Evolutionary conservation across 2,888 invertebrate genomes (phyloP).

Genomic region (Mythimna ferrago): DNA sequence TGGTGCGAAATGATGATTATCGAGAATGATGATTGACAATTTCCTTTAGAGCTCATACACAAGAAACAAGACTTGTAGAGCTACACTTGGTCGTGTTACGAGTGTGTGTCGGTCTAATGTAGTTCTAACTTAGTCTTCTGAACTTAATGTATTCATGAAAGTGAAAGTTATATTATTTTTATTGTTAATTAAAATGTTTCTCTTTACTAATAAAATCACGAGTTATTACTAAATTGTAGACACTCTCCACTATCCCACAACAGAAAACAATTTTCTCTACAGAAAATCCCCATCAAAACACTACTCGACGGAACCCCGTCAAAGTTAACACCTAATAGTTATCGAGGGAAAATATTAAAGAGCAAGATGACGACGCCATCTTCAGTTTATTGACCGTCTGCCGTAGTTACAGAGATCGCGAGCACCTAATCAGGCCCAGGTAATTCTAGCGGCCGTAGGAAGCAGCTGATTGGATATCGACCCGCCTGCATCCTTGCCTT

Average conservation of each 20-base stretch:
- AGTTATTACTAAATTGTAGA: neutral
- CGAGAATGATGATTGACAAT: too few species aligned
- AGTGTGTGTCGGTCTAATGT: too few species aligned
- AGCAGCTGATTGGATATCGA: slow-evolving; percentile 87
- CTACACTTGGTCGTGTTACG: too few species aligned
- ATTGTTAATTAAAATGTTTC: too few species aligned
- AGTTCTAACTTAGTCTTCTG: too few species aligned
- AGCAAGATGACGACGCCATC: slow-evolving; percentile 39
- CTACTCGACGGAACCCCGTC: slow-evolving; percentile 22
- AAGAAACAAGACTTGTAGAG: too few species aligned
- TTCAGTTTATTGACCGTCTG: slow-evolving; percentile 72
- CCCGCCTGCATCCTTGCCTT: slow-evolving; percentile 71
- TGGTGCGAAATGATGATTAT: too few species aligned
- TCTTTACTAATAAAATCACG: neutral
- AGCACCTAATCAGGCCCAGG: slow-evolving; percentile 84
- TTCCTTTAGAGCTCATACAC: too few species aligned
- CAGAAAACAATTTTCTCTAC: slow-evolving; percentile 17
- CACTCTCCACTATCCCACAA: neutral
- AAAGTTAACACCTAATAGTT: slow-evolving; percentile 55
- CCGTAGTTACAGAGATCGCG: slow-evolving; percentile 74
- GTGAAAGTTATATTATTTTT: neutral
- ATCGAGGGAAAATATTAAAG: slow-evolving; percentile 54
- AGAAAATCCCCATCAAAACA: slow-evolving; percentile 44
- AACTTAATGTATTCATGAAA: neutral
- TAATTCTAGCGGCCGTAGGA: slow-evolving; percentile 75